Evolutionary conservation across 1,140 invertebrate genomes (phyloP), one percentile per base, ranked within the genome.

Genomic region (Formica exsecta): DNA sequence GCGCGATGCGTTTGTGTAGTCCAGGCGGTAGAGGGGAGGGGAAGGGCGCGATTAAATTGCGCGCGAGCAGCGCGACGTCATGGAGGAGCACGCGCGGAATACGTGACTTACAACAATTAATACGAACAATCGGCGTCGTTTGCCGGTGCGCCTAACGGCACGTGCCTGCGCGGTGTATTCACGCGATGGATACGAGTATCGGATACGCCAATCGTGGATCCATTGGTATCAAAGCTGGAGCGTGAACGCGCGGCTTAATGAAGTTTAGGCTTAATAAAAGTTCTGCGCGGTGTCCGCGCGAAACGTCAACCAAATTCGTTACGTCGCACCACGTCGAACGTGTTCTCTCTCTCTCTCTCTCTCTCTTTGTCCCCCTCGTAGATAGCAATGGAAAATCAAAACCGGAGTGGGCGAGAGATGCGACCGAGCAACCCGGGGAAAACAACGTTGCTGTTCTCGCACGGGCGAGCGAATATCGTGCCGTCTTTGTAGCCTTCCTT

Each of bases 81-180:
- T 85, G 76, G n/a, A 29, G 44, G 5, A 66, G 2, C 22, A 13
- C 59, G 71, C 65, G n/a, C 38, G 85, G 85, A 80, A 91, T 92
- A 93, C 93, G 93, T 94, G 92, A 93, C 93, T 92, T 92, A 93
- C 88, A 90, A 92, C 92, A 93, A 93, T 93, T 92, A 87, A 86
- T 81, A 87, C 66, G 81, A 92, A 93, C 89, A 92, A 93, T 91
- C 80, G 85, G 84, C 86, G 86, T 88, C 70, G 87, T 89, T 83
- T 85, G 76, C 70, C 77, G 86, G 59, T 19, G 59, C 77, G 48
- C 38, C 79, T 73, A 74, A 85, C 74, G 65, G 36, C 70, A 68
- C 74, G 79, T 91, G 77, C 77, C 66, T 62, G 73, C 88, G 81
- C 16, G 54, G 57, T 38, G 70, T 68, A 89, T 68, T 89, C 85